Base-by-base conservation (phyloP, 2,113 vertebrate genomes). In the Machaerirhynchus nigripectus region DNA sequence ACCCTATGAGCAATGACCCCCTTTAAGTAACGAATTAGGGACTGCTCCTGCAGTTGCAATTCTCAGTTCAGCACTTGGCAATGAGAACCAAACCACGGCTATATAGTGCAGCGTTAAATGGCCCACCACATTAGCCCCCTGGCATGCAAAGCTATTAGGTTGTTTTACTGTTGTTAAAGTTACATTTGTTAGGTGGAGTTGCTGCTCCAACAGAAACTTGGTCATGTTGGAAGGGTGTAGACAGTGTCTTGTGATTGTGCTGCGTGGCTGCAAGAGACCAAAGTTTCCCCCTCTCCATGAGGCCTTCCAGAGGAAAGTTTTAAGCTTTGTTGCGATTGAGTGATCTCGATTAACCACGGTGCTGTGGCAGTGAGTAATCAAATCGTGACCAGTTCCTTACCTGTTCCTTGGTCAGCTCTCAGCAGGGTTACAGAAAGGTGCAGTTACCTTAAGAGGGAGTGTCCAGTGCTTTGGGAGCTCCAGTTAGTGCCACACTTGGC, bases 161-260 rank as follows among this genome's bases (percentile, higher is more conserved):
- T 98, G 98, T 97, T 98, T 98, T 97, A 98, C 94, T 98, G 97
- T 98, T 98, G 97, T 98, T 97, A 98, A 98, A 98, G 98, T 98
- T 98, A 92, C 97, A 97, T 98, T 98, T 98, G 97, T 98, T 97
- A 97, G 98, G 98, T 97, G 86, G 92, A 98, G 97, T 97, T 95
- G 96, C 96, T 97, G 97, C 96, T 97, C 97, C 97, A 97, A 93
- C 81, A 91, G 76, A 97, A 95, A 97, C 93, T 98, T 96, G 91
- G 95, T 89, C 37, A 78, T 71, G 92, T 42, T 42, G 80, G 65
- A 83, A 92, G 87, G 71, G 87, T 3, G 1, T 64, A 76, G 49
- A 19, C 60, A 46, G 57, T 33, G 61, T 60, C 68, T 68, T 5
- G 33, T 64, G 23, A 39, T 7, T 55, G 50, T 63, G 30, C 50